A percentile compares a stretch with the other conserved stretches of the same genome.
Evolutionary conservation across 2,113 vertebrate species (phyloP).

Genomic region (Gymnogyps californianus): DNA sequence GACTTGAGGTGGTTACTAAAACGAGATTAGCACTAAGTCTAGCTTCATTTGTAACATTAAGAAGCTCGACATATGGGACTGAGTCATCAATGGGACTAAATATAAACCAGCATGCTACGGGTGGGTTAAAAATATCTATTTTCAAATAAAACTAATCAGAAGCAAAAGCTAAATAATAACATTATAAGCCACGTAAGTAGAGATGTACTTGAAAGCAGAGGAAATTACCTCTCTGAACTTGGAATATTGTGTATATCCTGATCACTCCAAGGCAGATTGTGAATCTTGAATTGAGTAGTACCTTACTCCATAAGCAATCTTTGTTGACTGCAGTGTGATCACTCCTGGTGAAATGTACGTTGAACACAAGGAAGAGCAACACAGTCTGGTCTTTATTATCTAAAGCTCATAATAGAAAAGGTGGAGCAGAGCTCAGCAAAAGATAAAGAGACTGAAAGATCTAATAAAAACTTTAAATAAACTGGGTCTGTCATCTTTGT

Average conservation of each 20-base stretch:
- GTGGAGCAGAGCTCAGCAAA: conserved; percentile 57
- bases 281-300: conserved; percentile 41
- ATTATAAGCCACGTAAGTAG: conserved; percentile 42
- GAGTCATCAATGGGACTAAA: conserved; percentile 29
- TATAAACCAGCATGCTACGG: conserved; percentile 10
- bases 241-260: neutral
- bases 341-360: neutral
- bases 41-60: conserved; percentile 34
- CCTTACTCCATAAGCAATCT: conserved; percentile 28
- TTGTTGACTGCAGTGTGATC: conserved; percentile 30
- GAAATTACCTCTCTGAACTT: conserved; percentile 56
- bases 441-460: conserved; percentile 58
- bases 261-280: conserved; percentile 56
- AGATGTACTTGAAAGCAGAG: conserved; percentile 56
- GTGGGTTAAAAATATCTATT: conserved; percentile 48
- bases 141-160: conserved; percentile 63
- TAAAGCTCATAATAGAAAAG: conserved; percentile 39
- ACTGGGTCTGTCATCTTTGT: conserved; percentile 53
- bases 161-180: conserved; percentile 63
- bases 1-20: neutral
- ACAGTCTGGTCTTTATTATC: conserved; percentile 59
- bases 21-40: neutral
- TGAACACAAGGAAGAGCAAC: conserved; percentile 47
- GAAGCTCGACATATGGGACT: conserved; percentile 13
- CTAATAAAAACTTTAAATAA: conserved; percentile 67